Percentiles rank a stretch among this genome's conserved stretches.
phyloP scores from a whole-genome alignment of 2,797 vertebrate species.

The Chrysolophus pictus region DNA sequence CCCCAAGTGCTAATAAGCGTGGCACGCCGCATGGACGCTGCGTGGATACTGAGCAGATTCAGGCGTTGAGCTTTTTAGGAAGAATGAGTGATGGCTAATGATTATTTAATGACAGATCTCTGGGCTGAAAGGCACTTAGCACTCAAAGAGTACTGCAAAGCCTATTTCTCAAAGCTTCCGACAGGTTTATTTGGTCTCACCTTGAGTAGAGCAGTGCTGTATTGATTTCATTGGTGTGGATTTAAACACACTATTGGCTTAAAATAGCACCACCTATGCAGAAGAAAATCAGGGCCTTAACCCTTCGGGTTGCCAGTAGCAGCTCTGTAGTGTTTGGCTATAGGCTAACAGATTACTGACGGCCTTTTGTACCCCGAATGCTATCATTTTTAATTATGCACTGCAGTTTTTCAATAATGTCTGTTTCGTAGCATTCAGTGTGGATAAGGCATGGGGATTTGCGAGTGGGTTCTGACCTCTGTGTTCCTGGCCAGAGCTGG shows the following conservation, averaged over 20 bases:
- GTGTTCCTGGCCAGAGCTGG: no score
- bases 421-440: accelerated
- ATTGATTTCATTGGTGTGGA: constrained; percentile 78
- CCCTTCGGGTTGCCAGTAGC: constrained; percentile 38
- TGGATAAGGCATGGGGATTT: accelerated
- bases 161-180: constrained; percentile 80
- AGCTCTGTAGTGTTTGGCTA: background rate
- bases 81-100: constrained; percentile 79
- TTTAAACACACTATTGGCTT: constrained; percentile 80
- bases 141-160: constrained; percentile 74
- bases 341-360: background rate
- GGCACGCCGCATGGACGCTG: no score
- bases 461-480: accelerated
- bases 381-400: accelerated
- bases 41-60: constrained; percentile 53
- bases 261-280: constrained; percentile 73
- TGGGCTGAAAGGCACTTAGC: constrained; percentile 80
- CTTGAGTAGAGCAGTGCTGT: constrained; percentile 79
- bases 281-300: constrained; percentile 69
- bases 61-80: constrained; percentile 76
- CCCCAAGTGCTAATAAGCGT: constrained; percentile 59
- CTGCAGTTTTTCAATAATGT: accelerated
- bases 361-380: background rate
- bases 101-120: constrained; percentile 81
- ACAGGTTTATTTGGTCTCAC: constrained; percentile 84